Evolutionary conservation across 2,888 invertebrate genomes (phyloP).

Genomic region (Leucophenga montana): DNA sequence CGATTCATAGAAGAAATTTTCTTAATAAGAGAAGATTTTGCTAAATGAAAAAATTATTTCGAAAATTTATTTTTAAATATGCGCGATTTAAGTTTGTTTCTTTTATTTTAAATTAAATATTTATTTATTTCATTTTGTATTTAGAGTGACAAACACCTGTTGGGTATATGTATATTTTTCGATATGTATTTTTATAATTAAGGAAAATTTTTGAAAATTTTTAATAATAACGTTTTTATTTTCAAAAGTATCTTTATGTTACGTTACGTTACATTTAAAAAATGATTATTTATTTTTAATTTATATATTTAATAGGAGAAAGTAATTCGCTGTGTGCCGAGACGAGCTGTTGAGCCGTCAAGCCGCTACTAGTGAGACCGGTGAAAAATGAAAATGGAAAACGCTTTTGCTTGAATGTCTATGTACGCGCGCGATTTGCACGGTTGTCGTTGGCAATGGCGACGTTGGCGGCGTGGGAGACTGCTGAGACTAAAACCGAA

Average conservation of each 20-base stretch:
- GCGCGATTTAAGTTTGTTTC: not conserved
- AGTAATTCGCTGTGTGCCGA: constrained; percentile 53
- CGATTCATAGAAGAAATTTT: constrained; percentile 36
- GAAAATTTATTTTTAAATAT: not conserved
- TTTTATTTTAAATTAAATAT: constrained; percentile 19
- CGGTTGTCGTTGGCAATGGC: not conserved
- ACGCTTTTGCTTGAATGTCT: constrained; percentile 6
- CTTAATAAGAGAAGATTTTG: constrained; percentile 27
- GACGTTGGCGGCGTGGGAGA: no score
- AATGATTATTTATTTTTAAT: not conserved
- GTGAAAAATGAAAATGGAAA: constrained; percentile 68
- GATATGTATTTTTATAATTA: no score
- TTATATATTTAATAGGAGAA: constrained; percentile 9
- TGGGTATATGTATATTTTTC: not conserved
- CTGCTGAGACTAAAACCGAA: no score
- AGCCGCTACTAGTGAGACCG: constrained; percentile 68
- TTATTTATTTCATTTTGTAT: constrained; percentile 23
- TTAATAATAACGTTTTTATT: no score
- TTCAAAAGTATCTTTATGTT: not conserved
- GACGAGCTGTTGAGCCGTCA: constrained; percentile 71
- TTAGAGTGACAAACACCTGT: constrained; percentile 15
- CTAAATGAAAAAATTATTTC: not conserved
- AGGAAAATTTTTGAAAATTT: no score
- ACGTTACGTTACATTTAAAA: no score
- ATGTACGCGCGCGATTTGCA: constrained; percentile 50